phyloP scores from a whole-genome alignment of 2,888 invertebrate species.

The Acrobasis consociella region DNA sequence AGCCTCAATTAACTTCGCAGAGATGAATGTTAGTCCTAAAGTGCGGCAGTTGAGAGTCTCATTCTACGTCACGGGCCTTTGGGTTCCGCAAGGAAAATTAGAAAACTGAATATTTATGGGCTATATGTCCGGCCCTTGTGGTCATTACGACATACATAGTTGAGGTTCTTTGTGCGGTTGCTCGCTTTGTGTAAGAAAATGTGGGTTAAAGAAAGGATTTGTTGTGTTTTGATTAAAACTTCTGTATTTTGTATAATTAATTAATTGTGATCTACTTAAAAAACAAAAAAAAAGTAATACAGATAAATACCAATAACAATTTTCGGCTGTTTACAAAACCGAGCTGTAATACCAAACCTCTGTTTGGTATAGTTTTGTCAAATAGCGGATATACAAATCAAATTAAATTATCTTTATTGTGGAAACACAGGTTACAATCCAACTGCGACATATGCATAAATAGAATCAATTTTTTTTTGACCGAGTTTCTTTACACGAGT shows the following conservation, averaged over 20 bases:
- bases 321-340: too few relatives aligned
- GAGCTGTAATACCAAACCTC: too few relatives aligned
- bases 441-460: too few relatives aligned
- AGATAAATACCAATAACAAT: too few relatives aligned
- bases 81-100: slow-evolving; percentile 36
- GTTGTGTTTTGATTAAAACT: slow-evolving; percentile 9
- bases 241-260: neutral
- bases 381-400: too few relatives aligned
- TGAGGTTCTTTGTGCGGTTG: slow-evolving; percentile 17
- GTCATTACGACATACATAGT: slow-evolving; percentile 15
- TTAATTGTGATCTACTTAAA: too few relatives aligned
- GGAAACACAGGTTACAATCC: too few relatives aligned
- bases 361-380: too few relatives aligned
- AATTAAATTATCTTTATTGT: too few relatives aligned
- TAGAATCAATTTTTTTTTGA: too few relatives aligned
- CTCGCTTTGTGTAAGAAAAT: slow-evolving; percentile 9
- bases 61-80: slow-evolving; percentile 42
- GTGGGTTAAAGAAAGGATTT: neutral
- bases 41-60: slow-evolving; percentile 51
- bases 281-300: too few relatives aligned
- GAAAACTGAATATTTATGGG: slow-evolving; percentile 35
- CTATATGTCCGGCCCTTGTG: slow-evolving; percentile 22
- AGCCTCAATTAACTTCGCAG: slow-evolving; percentile 64
- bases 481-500: too few relatives aligned
- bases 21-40: slow-evolving; percentile 67